These are phyloP conservation scores for Chrysodeixis includens DNA, from an alignment of 2,888 invertebrate species.

Conservation along the genomic window DNA sequence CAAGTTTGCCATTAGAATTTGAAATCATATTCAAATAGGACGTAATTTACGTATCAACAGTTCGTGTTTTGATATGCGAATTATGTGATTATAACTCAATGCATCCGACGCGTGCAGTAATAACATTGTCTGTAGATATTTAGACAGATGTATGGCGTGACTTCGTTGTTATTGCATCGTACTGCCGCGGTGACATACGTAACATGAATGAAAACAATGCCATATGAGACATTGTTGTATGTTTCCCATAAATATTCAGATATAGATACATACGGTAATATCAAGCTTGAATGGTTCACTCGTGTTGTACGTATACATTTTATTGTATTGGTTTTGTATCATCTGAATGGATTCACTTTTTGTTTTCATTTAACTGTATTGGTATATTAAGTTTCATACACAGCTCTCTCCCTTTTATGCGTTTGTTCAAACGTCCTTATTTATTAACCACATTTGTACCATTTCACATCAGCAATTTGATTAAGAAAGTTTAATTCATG, in stretches of 20 bases:
- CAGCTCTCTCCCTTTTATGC: too few species aligned
- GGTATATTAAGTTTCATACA: too few species aligned
- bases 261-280: not conserved
- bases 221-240: conserved; percentile 27
- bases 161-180: conserved; percentile 66
- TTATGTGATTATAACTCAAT: conserved; percentile 73
- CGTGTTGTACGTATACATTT: too few species aligned
- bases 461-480: not conserved
- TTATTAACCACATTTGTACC: not conserved
- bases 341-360: too few species aligned
- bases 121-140: conserved; percentile 63
- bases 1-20: conserved; percentile 63
- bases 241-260: conserved; percentile 11
- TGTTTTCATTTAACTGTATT: too few species aligned
- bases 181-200: conserved; percentile 57
- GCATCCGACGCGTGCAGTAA: conserved; percentile 67
- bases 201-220: conserved; percentile 58
- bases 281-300: not conserved
- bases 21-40: conserved; percentile 70
- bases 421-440: too few species aligned
- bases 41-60: conserved; percentile 60
- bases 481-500: conserved; percentile 8
- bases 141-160: conserved; percentile 60
- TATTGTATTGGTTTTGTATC: too few species aligned
- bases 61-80: conserved; percentile 69